Evolutionary conservation across 2,113 vertebrate species (phyloP), one percentile per base, ranked within the genome.

Genomic region (Isurus oxyrinchus): DNA sequence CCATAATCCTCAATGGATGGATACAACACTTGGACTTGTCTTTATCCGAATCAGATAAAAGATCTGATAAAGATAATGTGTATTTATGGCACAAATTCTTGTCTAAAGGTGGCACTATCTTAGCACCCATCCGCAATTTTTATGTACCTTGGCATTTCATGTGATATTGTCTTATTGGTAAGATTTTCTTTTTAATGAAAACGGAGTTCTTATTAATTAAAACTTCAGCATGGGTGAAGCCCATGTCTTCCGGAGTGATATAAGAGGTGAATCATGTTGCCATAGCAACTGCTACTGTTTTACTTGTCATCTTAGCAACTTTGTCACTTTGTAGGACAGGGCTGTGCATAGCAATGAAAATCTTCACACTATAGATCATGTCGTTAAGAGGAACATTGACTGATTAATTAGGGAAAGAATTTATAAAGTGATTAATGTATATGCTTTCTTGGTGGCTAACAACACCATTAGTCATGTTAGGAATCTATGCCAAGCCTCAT

Each of bases 331-430:
- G 57, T 61, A 35, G 90, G 57, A 93, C 90, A 93, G 90, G 59
- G 59, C 57, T 93, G 31, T 19, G 90, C 59, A 61, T 63, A 93
- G 90, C 59, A 94, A 94, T 94, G 90, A 63, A 94, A 94, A 94
- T 94, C 90, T 94, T 94, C 59, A 23, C 35, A 40, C 90, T 66
- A 94, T 94, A 94, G 59, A 94, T 94, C 90, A 44, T 94, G 90
- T 63, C 31, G 13, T 90, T 59, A 59, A 59, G 27, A 90, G 53
- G 55, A 90, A 59, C 55, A 66, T 94, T 63, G 90, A 93, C 90
- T 63, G 90, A 94, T 94, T 94, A 94, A 94, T 63, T 94, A n/a
- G 90, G 90, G 61, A 66, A 94, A 16, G 40, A 94, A 94, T 94
- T 94, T 61, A 40, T 94, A 44, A 94, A 61, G 7, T 44, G 90